These are phyloP conservation scores for Pantala flavescens DNA, from an alignment of 1,140 invertebrate species.

Conservation along the genomic window DNA sequence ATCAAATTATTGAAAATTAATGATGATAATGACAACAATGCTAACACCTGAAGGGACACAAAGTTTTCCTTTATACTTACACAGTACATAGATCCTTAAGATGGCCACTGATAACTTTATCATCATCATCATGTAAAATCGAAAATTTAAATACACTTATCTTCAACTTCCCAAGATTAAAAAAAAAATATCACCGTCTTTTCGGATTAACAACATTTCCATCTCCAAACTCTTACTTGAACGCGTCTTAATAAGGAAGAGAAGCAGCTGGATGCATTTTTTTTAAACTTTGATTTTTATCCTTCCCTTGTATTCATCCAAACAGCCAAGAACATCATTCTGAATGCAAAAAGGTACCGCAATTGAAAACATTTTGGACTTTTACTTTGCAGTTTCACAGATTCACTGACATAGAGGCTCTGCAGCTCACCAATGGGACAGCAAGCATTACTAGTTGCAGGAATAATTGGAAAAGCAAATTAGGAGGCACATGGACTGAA, in stretches of 20 bases:
- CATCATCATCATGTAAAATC: constrained; percentile 7
- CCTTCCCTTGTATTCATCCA: neutral
- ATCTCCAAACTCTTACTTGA: neutral
- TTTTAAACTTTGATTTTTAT: neutral
- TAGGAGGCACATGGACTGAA: neutral
- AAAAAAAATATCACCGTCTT: constrained; percentile 8
- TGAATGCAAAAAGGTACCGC: neutral
- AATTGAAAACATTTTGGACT: neutral
- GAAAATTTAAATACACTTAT: constrained; percentile 4
- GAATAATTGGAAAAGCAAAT: neutral
- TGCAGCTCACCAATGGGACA: neutral
- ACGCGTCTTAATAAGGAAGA: constrained; percentile 6
- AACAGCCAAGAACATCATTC: neutral
- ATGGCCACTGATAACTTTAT: constrained; percentile 5
- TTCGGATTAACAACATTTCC: constrained; percentile 6
- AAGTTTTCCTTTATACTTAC: neutral
- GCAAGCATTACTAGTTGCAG: neutral
- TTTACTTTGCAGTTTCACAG: neutral
- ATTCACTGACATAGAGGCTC: neutral
- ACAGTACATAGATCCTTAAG: neutral
- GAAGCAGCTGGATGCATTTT: constrained; percentile 4
- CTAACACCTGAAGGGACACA: constrained; percentile 8
- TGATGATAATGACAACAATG: constrained; percentile 3
- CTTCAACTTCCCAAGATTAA: neutral
- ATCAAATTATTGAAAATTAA: neutral